Evolutionary conservation across 2,888 invertebrate genomes (phyloP).

Genomic region (Scaptodrosophila latifasciaeformis): DNA sequence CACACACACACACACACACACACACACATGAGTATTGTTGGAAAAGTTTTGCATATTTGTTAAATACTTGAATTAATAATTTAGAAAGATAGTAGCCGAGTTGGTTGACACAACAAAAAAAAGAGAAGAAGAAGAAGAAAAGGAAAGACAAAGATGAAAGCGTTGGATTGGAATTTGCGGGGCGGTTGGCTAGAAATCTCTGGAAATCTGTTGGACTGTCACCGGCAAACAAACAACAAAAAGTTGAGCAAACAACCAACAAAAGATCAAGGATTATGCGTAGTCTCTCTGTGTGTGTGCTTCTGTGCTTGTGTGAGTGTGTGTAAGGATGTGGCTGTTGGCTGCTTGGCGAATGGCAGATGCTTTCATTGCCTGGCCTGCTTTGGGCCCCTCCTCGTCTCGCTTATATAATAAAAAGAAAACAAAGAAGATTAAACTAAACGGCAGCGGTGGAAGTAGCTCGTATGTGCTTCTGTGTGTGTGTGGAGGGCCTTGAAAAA

Average conservation of each 20-base stretch:
- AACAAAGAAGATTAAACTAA: constrained; percentile 64
- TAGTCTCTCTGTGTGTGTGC: constrained; percentile 1
- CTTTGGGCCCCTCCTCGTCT: background rate
- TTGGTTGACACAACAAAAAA: background rate
- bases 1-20: no score
- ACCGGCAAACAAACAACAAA: constrained; percentile 21
- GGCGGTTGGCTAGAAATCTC: no score
- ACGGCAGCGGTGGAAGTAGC: constrained; percentile 10
- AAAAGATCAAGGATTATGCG: constrained; percentile 42
- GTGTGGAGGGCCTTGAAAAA: constrained; percentile 28
- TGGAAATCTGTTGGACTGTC: background rate
- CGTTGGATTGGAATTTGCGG: background rate
- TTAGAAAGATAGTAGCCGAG: constrained; percentile 45
- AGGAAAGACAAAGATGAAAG: background rate
- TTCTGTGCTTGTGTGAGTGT: constrained; percentile 1
- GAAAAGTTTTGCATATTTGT: constrained; percentile 66
- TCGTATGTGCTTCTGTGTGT: background rate
- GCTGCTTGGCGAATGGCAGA: constrained; percentile 11
- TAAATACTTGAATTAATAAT: constrained; percentile 74
- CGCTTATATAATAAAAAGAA: constrained; percentile 36
- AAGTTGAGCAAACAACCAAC: constrained; percentile 64
- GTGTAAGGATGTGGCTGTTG: constrained; percentile 33
- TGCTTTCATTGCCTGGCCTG: background rate
- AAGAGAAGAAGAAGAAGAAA: background rate
- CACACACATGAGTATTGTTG: no score